Base-by-base conservation (phyloP, 2,888 invertebrate genomes). In the Sinelater perroti region DNA sequence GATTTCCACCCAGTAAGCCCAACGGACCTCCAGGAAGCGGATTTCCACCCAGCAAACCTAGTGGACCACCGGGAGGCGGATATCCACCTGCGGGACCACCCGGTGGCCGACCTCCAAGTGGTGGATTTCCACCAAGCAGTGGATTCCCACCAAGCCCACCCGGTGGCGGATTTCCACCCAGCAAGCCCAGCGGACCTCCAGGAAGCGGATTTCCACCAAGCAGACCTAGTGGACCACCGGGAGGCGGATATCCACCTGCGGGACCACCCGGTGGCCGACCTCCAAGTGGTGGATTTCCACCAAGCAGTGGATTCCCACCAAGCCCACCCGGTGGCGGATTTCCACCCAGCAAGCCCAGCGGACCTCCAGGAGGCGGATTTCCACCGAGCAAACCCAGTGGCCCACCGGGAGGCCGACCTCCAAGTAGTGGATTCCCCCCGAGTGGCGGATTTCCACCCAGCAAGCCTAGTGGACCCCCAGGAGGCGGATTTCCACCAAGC, bases 181-280 rank as follows among this genome's bases (percentile, higher is more conserved):
- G 17, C 36, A 2, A 17, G 18, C n/a, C n/a, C n/a, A n/a, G n/a
- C n/a, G n/a, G n/a, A n/a, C 10, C 8, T 17, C 36, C 36, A 17
- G 36, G 36, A 16, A 2, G 18, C 1, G 17, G 17, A 3, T 16
- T 8, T 14, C 16, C 17, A 14, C 50, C 50, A 40, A 44, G 21
- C 14, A 30, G 42, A 17, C 58, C 61, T 14, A 46, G 54, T 31
- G 17, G 36, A 16, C 58, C 63, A 16, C 49, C 56, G 20, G 50
- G 47, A 30, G 20, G 30, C 6, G 16, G 40, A 3, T 24, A 7
- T 5, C 40, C 40, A 10, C 30, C 30, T 3, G 10, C n/a, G n/a
- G n/a, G n/a, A n/a, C n/a, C n/a, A 28, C 28, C 28, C 8, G 10
- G 28, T 5, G 5, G 5, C n/a, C 13, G 14, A 8, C 33, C 33